phyloP scores from a whole-genome alignment of 1,140 invertebrate genomes.

The Zaprionus africanus region DNA sequence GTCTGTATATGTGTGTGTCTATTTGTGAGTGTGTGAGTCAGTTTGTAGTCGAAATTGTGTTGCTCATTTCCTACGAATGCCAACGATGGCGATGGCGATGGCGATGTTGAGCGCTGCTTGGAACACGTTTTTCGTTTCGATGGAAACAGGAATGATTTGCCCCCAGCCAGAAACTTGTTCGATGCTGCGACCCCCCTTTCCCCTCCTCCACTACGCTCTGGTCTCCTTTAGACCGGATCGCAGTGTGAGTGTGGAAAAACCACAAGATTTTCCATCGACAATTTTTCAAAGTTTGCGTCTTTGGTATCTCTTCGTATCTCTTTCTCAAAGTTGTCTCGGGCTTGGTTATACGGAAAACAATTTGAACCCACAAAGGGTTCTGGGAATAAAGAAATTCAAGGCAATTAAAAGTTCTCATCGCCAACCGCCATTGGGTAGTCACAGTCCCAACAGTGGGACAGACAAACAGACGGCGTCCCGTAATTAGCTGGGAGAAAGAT shows the following conservation, averaged over 20 bases:
- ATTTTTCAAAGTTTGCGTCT: background rate
- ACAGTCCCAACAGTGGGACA: slow-evolving; percentile 12
- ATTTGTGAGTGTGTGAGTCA: slow-evolving; percentile 34
- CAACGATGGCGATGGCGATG: slow-evolving; percentile 4
- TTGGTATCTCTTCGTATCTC: slow-evolving; percentile 47
- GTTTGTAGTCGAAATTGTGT: background rate
- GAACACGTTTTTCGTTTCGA: slow-evolving; percentile 69
- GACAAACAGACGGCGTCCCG: slow-evolving; percentile 43
- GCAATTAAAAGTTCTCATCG: slow-evolving; percentile 69
- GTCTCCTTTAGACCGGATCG: slow-evolving; percentile 21
- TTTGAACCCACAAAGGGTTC: slow-evolving; percentile 61
- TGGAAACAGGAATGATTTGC: slow-evolving; percentile 45
- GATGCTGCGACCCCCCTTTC: background rate
- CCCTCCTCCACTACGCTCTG: background rate
- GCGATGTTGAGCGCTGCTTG: slow-evolving; percentile 12
- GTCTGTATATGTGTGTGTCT: slow-evolving; percentile 22
- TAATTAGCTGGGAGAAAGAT: slow-evolving; percentile 82
- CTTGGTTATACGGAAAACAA: slow-evolving; percentile 59
- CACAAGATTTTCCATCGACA: slow-evolving; percentile 39
- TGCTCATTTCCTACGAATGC: slow-evolving; percentile 59
- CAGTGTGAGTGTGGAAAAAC: slow-evolving; percentile 42
- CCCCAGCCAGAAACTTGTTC: slow-evolving; percentile 64
- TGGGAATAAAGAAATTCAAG: slow-evolving; percentile 76
- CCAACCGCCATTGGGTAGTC: slow-evolving; percentile 33
- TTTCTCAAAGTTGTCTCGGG: slow-evolving; percentile 21